Conservation (phyloP, 2,888 invertebrate species). For the Pseudococcus viburni region DNA sequence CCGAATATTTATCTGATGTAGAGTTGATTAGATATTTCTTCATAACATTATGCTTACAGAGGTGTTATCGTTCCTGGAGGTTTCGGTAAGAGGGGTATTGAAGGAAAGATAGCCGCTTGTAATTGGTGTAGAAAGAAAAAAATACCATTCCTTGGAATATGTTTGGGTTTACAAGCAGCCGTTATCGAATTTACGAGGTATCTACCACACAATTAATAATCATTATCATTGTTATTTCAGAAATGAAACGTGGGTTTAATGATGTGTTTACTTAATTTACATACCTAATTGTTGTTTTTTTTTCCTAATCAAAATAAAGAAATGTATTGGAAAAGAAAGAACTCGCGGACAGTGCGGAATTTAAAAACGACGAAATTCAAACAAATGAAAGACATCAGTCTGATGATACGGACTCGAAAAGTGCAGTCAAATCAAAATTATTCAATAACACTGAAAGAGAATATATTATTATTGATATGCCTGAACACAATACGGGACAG, state of each 20-base stretch:
- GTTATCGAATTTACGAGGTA: conserved; percentile 90
- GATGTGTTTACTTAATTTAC: no score
- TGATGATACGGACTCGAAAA: neutral
- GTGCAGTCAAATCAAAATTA: neutral
- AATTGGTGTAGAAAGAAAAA: conserved; percentile 92
- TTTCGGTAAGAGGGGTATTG: conserved; percentile 95
- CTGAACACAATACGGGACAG: conserved; percentile 93
- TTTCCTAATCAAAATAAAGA: conserved; percentile 24
- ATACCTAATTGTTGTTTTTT: neutral
- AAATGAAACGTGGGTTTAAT: neutral
- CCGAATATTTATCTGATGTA: neutral
- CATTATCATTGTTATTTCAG: neutral
- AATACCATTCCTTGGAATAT: conserved; percentile 95
- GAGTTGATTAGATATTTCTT: neutral
- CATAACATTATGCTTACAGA: conserved; percentile 72
- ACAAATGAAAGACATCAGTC: neutral
- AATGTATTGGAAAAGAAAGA: conserved; percentile 81
- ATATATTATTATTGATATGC: conserved; percentile 97
- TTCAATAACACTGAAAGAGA: conserved; percentile 71
- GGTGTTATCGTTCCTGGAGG: conserved; percentile 98
- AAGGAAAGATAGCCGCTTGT: conserved; percentile 95
- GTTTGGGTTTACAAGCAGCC: conserved; percentile 97
- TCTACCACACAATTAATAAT: neutral
- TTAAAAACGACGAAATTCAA: conserved; percentile 13
- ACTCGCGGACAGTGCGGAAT: conserved; percentile 71